Percentiles rank a stretch among this genome's conserved stretches.
Evolutionary conservation across 2,113 vertebrate species (phyloP).

Genomic region (Pseudonaja textilis): DNA sequence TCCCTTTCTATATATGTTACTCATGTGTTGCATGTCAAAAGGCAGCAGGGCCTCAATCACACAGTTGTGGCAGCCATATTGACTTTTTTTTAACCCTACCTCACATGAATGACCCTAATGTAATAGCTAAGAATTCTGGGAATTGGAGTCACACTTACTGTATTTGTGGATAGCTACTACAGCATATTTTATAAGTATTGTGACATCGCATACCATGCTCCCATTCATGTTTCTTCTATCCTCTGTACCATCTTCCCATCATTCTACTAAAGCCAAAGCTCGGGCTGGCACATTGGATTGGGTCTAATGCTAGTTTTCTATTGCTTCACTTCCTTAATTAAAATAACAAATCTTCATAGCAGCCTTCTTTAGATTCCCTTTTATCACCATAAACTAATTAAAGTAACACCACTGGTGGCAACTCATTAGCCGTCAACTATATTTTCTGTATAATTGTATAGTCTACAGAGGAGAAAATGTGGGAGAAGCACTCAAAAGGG

Average conservation of each 20-base stretch:
- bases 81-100: background rate
- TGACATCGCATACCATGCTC: background rate
- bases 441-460: conserved; percentile 42
- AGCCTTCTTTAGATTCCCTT: conserved; percentile 64
- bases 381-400: conserved; percentile 74
- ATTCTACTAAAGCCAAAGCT: conserved; percentile 42
- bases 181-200: background rate
- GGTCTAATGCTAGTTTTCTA: conserved; percentile 57
- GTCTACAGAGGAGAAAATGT: background rate
- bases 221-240: background rate
- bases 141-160: background rate
- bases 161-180: background rate
- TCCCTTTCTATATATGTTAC: background rate
- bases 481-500: background rate
- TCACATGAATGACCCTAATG: background rate
- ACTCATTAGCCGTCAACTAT: conserved; percentile 62
- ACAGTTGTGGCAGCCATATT: background rate
- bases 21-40: background rate
- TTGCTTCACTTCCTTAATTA: conserved; percentile 71
- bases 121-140: background rate
- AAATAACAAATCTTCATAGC: conserved; percentile 74
- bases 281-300: conserved; percentile 44
- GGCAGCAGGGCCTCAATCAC: background rate
- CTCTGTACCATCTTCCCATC: conserved; percentile 21
- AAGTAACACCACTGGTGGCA: conserved; percentile 63